Evolutionary conservation across 2,888 invertebrate species (phyloP).

Genomic region (Mimumesa dahlbomi): DNA sequence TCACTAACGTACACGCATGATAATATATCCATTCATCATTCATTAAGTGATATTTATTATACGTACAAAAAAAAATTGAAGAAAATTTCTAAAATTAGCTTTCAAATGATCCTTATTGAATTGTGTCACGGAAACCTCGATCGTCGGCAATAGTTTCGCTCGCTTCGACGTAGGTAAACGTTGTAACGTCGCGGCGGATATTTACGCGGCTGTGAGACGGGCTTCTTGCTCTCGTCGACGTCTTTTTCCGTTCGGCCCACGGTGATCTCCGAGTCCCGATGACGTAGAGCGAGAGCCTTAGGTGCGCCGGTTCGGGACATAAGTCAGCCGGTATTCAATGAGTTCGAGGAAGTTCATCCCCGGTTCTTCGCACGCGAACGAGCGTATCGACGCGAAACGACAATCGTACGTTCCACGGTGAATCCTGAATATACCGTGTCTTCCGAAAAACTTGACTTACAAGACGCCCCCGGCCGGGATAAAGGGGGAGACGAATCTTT

Average conservation of each 20-base stretch:
- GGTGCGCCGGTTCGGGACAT: constrained; percentile 57
- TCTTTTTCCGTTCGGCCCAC: constrained; percentile 25
- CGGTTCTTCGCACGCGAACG: constrained; percentile 65
- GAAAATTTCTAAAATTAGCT: not conserved
- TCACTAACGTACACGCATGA: no score
- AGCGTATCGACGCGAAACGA: constrained; percentile 62
- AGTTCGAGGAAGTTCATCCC: constrained; percentile 70
- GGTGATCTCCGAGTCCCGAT: constrained; percentile 35
- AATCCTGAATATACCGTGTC: constrained; percentile 8
- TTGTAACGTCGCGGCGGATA: constrained; percentile 20
- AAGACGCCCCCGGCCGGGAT: not conserved
- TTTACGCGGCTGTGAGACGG: constrained; percentile 31
- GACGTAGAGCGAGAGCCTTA: constrained; percentile 38
- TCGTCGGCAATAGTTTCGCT: constrained; percentile 14
- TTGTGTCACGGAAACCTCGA: not conserved
- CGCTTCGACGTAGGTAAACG: constrained; percentile 36
- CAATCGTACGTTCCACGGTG: constrained; percentile 35
- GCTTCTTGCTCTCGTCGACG: constrained; percentile 35
- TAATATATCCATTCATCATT: no score
- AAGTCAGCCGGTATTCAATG: constrained; percentile 73
- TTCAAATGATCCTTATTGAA: no score
- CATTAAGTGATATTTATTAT: no score
- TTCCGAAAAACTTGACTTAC: constrained; percentile 36
- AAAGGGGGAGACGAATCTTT: not conserved
- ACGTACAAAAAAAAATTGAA: no score